phyloP scores from a whole-genome alignment of 2,113 vertebrate species.

The Thomomys bottae region DNA sequence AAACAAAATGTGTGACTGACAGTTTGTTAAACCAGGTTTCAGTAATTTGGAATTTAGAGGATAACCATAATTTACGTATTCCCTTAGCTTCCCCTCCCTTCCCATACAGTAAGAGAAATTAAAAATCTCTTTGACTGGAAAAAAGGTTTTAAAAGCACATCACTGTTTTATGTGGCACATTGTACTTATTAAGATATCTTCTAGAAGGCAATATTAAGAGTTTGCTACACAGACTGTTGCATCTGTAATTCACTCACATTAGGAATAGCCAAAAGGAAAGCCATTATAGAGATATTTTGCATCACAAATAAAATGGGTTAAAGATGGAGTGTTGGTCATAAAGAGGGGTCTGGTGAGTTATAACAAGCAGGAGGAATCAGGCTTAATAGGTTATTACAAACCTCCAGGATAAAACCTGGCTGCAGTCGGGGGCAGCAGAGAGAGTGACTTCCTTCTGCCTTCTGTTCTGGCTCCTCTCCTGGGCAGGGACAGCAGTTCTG shows the following conservation, averaged over 20 bases:
- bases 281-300: neutral
- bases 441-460: no score
- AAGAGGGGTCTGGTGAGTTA: neutral
- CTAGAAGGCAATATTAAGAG: neutral
- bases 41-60: constrained; percentile 38
- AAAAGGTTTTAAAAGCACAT: neutral
- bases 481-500: no score
- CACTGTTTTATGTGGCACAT: neutral
- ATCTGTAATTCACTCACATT: neutral
- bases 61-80: neutral
- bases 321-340: neutral
- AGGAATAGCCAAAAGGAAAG: neutral
- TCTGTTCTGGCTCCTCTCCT: no score
- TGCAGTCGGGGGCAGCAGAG: neutral
- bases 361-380: neutral
- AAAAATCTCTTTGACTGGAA: constrained; percentile 20
- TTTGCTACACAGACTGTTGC: neutral
- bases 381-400: neutral
- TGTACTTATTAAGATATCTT: neutral
- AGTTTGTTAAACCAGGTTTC: constrained; percentile 13
- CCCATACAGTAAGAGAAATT: neutral
- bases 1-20: neutral
- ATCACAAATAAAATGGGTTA: neutral
- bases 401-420: neutral
- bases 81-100: neutral